Evolutionary conservation across 1,140 invertebrate species (phyloP).

Genomic region (Lepidurus apus): DNA sequence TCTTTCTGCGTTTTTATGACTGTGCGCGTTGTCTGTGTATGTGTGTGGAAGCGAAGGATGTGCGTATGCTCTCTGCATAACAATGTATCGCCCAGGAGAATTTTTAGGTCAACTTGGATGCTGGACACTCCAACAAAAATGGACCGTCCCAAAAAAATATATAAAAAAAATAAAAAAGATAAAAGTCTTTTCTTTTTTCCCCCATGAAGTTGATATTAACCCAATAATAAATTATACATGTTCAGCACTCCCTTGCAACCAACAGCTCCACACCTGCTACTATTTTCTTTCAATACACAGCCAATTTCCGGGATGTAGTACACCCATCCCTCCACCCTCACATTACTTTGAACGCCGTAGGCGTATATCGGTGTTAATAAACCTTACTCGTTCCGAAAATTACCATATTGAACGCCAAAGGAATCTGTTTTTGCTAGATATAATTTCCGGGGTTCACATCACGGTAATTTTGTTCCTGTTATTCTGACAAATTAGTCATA

Average conservation of each 20-base stretch:
- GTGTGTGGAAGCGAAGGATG: conserved; percentile 13
- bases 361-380: neutral
- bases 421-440: neutral
- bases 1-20: conserved; percentile 22
- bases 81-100: conserved; percentile 7
- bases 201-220: neutral
- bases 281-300: neutral
- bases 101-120: conserved; percentile 9
- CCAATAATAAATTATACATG: neutral
- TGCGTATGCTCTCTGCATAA: conserved; percentile 19
- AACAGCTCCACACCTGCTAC: neutral
- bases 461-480: too few relatives aligned
- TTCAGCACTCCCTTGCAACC: neutral
- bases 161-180: neutral
- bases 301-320: conserved; percentile 16
- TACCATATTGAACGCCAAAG: neutral
- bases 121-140: neutral
- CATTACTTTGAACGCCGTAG: neutral
- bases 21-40: neutral
- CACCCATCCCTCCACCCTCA: conserved; percentile 2
- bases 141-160: neutral
- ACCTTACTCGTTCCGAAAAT: neutral
- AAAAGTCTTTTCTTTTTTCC: neutral
- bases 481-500: neutral
- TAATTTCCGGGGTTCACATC: neutral